Evolutionary conservation across 1,140 invertebrate genomes (phyloP), one percentile per base, ranked within the genome.

Genomic region (Drosophila watanabei): DNA sequence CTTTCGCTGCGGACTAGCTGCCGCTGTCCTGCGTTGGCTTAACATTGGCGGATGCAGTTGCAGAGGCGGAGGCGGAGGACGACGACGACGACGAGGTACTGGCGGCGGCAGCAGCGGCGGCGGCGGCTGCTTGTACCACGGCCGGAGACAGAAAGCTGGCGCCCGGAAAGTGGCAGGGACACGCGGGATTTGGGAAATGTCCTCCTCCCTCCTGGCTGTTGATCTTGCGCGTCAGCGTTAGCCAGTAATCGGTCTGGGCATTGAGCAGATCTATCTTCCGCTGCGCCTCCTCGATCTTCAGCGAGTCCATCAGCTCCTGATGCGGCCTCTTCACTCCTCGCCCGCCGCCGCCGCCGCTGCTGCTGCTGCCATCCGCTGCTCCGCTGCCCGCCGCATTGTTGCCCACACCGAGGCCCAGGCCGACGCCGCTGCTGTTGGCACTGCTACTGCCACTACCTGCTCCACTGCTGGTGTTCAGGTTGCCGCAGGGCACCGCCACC

Each of bases 221-320:
- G 10, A 93, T 57, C 45, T 93, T 93, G 52, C 92, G 89, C 20
- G 92, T 93, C 13, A 93, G 48, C n/a, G 91, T 92, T 14, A 88
- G 82, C 92, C 92, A 93, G 30, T 93, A 93, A 32, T 92, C 88
- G 28, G 93, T 93, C 63, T 93, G 92, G 20, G 86, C 92, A 63
- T 93, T 92, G 1, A 93, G 33, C 61, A 93, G 52, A n/a, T 92
- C 92, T 20, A 93, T 93, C 45, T 92, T 93, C 0, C 75, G 73
- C 30, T 85, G 84, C 4, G 92, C 76, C 66, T 93, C 92, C 83
- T 93, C 92, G 43, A 93, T 72, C 13, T 82, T 81, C 65, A 93
- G 54, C 18, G 80, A 64, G 62, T 93, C 82, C 37, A 93, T 76
- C 14, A 82, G 80, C 49, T 93, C 92, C 45, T 90, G 90, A 45